Evolutionary conservation across 2,113 vertebrate genomes (phyloP).

Genomic region (Taurulus bubalis): DNA sequence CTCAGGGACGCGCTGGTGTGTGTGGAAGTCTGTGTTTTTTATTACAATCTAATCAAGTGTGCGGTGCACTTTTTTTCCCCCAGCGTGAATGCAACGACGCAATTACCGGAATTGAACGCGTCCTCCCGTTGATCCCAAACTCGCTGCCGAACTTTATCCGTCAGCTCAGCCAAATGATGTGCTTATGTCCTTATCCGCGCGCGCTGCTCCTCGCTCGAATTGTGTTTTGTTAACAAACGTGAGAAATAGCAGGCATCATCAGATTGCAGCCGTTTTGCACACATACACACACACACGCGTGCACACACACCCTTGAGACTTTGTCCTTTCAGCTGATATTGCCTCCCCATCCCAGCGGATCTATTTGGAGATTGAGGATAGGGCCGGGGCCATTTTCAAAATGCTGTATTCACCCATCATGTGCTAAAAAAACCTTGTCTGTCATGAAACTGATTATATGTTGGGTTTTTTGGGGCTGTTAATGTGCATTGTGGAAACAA

Average conservation of each 20-base stretch:
- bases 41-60: not conserved
- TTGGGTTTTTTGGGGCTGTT: slow-evolving; percentile 62
- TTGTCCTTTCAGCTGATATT: slow-evolving; percentile 59
- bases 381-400: slow-evolving; percentile 74
- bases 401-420: slow-evolving; percentile 84
- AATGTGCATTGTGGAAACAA: slow-evolving; percentile 71
- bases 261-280: slow-evolving; percentile 55
- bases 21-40: not conserved
- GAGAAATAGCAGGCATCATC: slow-evolving; percentile 69
- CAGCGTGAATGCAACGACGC: not conserved
- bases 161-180: slow-evolving; percentile 23
- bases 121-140: not conserved
- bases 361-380: slow-evolving; percentile 67
- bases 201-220: slow-evolving; percentile 28
- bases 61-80: not conserved
- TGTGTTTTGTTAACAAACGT: slow-evolving; percentile 66
- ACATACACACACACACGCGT: slow-evolving; percentile 1
- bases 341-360: slow-evolving; percentile 61
- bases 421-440: slow-evolving; percentile 83
- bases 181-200: slow-evolving; percentile 35
- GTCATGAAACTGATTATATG: slow-evolving; percentile 77
- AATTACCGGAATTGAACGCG: not conserved
- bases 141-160: slow-evolving; percentile 1
- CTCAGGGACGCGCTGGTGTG: not conserved
- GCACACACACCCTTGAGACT: slow-evolving; percentile 51